Base-by-base conservation (phyloP, 2,113 vertebrate genomes). In the Melierax canorus region DNA sequence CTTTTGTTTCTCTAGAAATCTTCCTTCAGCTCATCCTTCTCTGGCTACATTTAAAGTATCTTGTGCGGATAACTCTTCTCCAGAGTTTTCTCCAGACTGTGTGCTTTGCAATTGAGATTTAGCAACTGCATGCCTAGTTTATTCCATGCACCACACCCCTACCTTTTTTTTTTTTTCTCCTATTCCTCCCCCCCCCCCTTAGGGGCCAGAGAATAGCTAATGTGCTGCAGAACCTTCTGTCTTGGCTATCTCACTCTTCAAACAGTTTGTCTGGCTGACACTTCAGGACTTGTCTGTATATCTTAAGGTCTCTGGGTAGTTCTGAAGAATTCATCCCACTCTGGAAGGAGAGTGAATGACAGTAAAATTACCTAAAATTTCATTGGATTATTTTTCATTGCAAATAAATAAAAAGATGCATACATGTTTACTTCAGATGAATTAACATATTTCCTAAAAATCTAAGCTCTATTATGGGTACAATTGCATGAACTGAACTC, bases 101-200 rank as follows among this genome's bases (percentile, higher is more conserved):
- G 18, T n/a, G 20, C 24, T 41, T 75, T 82, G 12, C 45, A 50
- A 64, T 75, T 86, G 58, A 76, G 38, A 83, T 83, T 83, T 83
- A 89, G 51, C 43, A 80, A 80, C 8, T 55, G 22, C 32, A 59
- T 75, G 41, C 67, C 56, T 88, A 24, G 27, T 86, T 78, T 75
- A 78, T 24, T 26, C 14, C 24, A 7, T 4, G 3, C 6, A 5
- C 2, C 13, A 4, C 21, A 5, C 2, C 2, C 1, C 2, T 1
- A 18, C 5, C 8, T 3, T 29, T 19, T 26, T n/a, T 45, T 45
- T 26, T 23, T 18, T 15, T 1, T 7, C 30, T 15, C 10, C 5
- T 14, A 26, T 17, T 10, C 1, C 2, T 4, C 4, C 45, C 78
- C 62, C 10, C 1, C 4, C 50, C 17, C 38, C 78, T 55, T 76